Conservation (phyloP, 2,888 invertebrate species). For the Tillus elongatus region DNA sequence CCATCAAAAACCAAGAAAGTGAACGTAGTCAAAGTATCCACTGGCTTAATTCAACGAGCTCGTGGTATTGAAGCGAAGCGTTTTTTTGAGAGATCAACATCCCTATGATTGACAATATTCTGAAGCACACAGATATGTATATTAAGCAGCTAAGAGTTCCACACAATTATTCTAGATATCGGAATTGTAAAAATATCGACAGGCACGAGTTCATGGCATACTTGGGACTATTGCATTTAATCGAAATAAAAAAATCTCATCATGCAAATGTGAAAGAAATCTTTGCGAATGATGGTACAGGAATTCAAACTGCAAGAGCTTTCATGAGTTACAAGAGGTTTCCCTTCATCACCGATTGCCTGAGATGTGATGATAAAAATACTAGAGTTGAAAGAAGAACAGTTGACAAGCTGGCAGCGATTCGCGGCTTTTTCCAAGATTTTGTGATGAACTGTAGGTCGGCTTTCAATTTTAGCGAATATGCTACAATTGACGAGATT, state of each 20-base stretch:
- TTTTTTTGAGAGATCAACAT: too few relatives aligned
- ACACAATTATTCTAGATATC: slow-evolving; percentile 9
- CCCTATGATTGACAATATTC: too few relatives aligned
- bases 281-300: slow-evolving; percentile 17
- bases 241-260: slow-evolving; percentile 15
- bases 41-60: too few relatives aligned
- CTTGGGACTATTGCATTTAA: slow-evolving; percentile 16
- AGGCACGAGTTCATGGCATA: slow-evolving; percentile 16
- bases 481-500: slow-evolving; percentile 28
- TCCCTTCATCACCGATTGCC: slow-evolving; percentile 5
- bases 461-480: slow-evolving; percentile 18
- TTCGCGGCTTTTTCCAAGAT: slow-evolving; percentile 24
- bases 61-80: too few relatives aligned
- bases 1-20: too few relatives aligned
- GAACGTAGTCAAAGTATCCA: too few relatives aligned
- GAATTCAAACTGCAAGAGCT: slow-evolving; percentile 17
- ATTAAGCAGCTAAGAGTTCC: slow-evolving; percentile 12
- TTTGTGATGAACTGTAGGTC: slow-evolving; percentile 26
- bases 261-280: slow-evolving; percentile 17
- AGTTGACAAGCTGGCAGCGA: slow-evolving; percentile 22
- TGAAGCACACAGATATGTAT: slow-evolving; percentile 11
- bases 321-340: slow-evolving; percentile 7
- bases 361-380: slow-evolving; percentile 8
- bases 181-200: slow-evolving; percentile 15
- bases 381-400: slow-evolving; percentile 16